Percentiles rank a stretch among this genome's conserved stretches.
phyloP scores from a whole-genome alignment of 2,888 invertebrate species.

The Drosophila algonquin region DNA sequence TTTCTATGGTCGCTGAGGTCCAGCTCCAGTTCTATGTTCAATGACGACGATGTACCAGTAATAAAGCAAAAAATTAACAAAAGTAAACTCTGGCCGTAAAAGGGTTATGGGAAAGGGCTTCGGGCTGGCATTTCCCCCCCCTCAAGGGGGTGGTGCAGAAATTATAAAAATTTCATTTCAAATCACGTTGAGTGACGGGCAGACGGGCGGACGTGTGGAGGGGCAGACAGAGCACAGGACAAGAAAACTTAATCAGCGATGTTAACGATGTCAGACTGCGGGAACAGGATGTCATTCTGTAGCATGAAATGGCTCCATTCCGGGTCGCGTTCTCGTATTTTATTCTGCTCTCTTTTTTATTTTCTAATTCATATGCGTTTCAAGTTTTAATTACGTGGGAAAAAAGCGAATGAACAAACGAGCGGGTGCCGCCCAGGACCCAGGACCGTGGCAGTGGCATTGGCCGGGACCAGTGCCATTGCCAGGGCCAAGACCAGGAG shows the following conservation, averaged over 20 bases:
- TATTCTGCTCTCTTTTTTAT: constrained; percentile 34
- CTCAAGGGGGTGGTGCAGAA: constrained; percentile 31
- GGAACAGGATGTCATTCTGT: constrained; percentile 44
- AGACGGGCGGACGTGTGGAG: constrained; percentile 3
- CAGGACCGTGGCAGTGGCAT: constrained; percentile 21
- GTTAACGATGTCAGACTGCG: constrained; percentile 80
- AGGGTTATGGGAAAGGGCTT: constrained; percentile 15
- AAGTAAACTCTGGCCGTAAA: constrained; percentile 15
- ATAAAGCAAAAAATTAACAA: constrained; percentile 43
- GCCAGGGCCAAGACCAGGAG: constrained; percentile 23
- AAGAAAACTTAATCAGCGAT: constrained; percentile 81
- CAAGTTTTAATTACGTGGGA: constrained; percentile 83
- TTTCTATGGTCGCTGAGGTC: constrained; percentile 17
- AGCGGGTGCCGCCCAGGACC: constrained; percentile 36
- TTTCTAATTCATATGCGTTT: constrained; percentile 83
- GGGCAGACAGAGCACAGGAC: constrained; percentile 58
- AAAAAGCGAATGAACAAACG: constrained; percentile 43
- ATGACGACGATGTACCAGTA: constrained; percentile 9
- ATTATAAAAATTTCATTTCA: constrained; percentile 68
- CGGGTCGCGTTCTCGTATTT: constrained; percentile 65
- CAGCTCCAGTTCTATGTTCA: neutral
- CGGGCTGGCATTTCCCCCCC: constrained; percentile 10
- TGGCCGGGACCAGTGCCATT: constrained; percentile 29
- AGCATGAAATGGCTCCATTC: constrained; percentile 64
- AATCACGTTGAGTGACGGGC: constrained; percentile 79